Conservation (phyloP, 2,113 vertebrate species). For the Pogona vitticeps region DNA sequence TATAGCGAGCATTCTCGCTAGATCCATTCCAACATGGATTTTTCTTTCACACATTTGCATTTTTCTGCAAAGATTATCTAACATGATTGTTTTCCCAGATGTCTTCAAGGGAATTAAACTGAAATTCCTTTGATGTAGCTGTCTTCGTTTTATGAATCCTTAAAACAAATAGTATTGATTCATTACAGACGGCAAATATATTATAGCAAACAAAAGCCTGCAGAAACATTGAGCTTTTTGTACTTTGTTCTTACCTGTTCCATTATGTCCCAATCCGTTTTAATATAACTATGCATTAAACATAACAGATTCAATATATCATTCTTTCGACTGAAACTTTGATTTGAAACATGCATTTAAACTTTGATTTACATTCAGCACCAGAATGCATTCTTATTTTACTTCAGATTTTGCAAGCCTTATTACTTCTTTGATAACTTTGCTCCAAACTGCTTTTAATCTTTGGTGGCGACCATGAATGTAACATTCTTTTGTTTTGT, state of each 20-base stretch:
- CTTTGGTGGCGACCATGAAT: background rate
- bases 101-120: slow-evolving; percentile 59
- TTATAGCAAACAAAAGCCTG: slow-evolving; percentile 42
- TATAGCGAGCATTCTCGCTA: background rate
- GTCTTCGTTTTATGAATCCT: slow-evolving; percentile 57
- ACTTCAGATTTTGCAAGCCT: background rate
- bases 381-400: background rate
- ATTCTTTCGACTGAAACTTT: background rate
- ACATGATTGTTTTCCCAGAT: slow-evolving; percentile 42
- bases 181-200: slow-evolving; percentile 58
- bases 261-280: background rate
- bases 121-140: slow-evolving; percentile 47
- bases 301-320: background rate
- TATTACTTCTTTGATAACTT: background rate
- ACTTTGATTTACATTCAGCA: background rate
- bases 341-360: background rate
- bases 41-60: background rate
- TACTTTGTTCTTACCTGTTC: background rate
- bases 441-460: background rate
- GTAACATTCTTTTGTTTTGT: too few species aligned
- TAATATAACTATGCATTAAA: background rate
- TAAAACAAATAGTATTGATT: slow-evolving; percentile 52
- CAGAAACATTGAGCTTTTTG: background rate
- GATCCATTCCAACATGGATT: slow-evolving; percentile 23
- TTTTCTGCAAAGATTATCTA: slow-evolving; percentile 57